phyloP scores from a whole-genome alignment of 1,140 invertebrate genomes.

The Homarus americanus region DNA sequence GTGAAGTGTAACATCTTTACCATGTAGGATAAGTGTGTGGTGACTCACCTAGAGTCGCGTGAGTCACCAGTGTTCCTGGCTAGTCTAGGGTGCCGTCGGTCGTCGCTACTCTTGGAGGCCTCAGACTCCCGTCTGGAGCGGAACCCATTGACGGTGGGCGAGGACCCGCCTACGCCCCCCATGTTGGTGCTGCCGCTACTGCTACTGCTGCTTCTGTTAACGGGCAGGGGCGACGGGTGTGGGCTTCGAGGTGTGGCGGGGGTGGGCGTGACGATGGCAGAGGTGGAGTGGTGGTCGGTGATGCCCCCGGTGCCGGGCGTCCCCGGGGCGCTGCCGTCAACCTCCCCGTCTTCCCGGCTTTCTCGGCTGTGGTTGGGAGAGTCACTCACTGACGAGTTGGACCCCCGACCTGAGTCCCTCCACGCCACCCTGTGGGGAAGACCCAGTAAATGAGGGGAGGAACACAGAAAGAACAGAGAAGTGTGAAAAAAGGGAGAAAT shows the following conservation, averaged over 20 bases:
- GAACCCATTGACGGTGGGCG: conserved; percentile 49
- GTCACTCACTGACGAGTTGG: conserved; percentile 63
- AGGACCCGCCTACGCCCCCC: not conserved
- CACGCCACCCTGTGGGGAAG: conserved; percentile 45
- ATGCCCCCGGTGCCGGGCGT: not conserved
- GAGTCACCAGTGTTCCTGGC: conserved; percentile 33
- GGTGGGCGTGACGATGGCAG: not conserved
- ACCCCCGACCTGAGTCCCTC: conserved; percentile 45
- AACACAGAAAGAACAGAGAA: not conserved
- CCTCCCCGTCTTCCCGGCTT: conserved; percentile 19
- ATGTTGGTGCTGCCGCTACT: conserved; percentile 42
- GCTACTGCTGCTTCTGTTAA: conserved; percentile 57
- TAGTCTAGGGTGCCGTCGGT: conserved; percentile 40
- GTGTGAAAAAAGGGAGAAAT: not conserved
- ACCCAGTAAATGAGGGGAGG: not conserved
- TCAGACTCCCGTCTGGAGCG: conserved; percentile 50
- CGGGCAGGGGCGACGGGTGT: conserved; percentile 38
- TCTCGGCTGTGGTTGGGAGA: conserved; percentile 61
- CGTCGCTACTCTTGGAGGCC: conserved; percentile 55
- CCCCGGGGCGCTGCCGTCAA: conserved; percentile 2
- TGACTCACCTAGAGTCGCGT: conserved; percentile 33
- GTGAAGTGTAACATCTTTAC: too few species aligned
- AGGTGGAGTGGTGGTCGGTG: not conserved
- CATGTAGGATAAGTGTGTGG: too few species aligned
- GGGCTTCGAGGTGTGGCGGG: conserved; percentile 22